phyloP scores from a whole-genome alignment of 1,140 invertebrate genomes.

The Arctopsyche grandis region DNA sequence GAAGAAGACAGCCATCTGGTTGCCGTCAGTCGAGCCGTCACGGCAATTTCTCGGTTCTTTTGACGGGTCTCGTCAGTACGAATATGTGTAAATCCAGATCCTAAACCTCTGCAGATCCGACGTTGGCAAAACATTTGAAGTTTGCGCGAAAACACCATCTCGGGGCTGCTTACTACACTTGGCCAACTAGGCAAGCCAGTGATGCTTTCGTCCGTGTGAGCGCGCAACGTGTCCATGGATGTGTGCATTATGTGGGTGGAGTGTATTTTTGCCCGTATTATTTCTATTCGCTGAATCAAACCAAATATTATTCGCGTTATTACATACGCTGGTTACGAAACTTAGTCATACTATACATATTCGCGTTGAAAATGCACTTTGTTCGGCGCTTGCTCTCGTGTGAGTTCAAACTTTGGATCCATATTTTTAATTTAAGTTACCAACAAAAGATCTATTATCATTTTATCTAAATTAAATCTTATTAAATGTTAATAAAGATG shows the following conservation, averaged over 20 bases:
- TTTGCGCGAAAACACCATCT: slow-evolving; percentile 28
- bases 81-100: slow-evolving; percentile 34
- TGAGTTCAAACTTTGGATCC: too few relatives aligned
- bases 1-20: slow-evolving; percentile 30
- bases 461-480: too few relatives aligned
- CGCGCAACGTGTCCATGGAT: neutral
- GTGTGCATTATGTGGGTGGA: slow-evolving; percentile 23
- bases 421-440: too few relatives aligned
- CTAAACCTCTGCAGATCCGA: slow-evolving; percentile 3
- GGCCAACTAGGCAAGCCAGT: neutral
- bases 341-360: slow-evolving; percentile 35
- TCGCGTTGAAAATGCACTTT: slow-evolving; percentile 13
- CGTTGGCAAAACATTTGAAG: slow-evolving; percentile 38
- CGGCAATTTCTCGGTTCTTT: slow-evolving; percentile 30
- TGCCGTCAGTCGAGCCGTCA: slow-evolving; percentile 11
- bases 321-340: slow-evolving; percentile 39
- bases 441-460: too few relatives aligned
- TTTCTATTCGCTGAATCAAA: slow-evolving; percentile 45
- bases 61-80: slow-evolving; percentile 32
- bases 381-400: too few relatives aligned
- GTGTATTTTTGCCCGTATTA: slow-evolving; percentile 38
- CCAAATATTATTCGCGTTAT: slow-evolving; percentile 42
- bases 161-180: neutral
- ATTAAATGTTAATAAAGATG: too few relatives aligned
- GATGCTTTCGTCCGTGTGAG: neutral